Conservation (phyloP, 1,140 invertebrate genomes). For the Gryllus bimaculatus region DNA sequence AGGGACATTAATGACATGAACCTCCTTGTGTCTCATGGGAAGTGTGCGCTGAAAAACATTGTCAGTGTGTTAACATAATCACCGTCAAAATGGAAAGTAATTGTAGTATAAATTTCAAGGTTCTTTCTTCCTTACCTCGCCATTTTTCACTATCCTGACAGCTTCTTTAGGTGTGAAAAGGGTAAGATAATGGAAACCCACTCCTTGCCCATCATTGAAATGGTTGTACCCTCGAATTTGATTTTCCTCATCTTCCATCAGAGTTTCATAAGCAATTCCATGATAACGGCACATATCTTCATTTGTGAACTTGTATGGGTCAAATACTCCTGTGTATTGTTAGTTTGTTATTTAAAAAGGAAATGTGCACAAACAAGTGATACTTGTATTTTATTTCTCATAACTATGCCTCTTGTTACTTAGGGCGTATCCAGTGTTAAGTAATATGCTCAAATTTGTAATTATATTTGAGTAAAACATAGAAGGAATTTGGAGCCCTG, state of each 20-base stretch:
- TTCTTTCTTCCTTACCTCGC: conserved; percentile 46
- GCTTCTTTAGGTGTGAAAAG: conserved; percentile 66
- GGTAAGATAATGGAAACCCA: conserved; percentile 62
- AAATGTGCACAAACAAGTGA: background rate
- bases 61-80: background rate
- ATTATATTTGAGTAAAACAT: no score
- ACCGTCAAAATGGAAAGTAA: background rate
- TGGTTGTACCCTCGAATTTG: conserved; percentile 65
- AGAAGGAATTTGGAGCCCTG: background rate
- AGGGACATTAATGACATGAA: conserved; percentile 68
- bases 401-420: background rate
- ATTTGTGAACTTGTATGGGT: conserved; percentile 66
- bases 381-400: conserved; percentile 8
- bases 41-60: conserved; percentile 55
- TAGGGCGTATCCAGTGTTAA: background rate
- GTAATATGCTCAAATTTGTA: background rate
- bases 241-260: conserved; percentile 73
- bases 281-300: conserved; percentile 70
- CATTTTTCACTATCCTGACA: conserved; percentile 67
- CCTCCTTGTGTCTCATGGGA: conserved; percentile 74
- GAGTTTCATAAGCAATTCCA: conserved; percentile 63
- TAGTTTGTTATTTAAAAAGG: conserved; percentile 2
- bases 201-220: conserved; percentile 59
- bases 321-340: conserved; percentile 54
- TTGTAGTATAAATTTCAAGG: background rate